Evolutionary conservation across 2,888 invertebrate species (phyloP), one percentile per base, ranked within the genome.

Genomic region (Amphipoea oculea): DNA sequence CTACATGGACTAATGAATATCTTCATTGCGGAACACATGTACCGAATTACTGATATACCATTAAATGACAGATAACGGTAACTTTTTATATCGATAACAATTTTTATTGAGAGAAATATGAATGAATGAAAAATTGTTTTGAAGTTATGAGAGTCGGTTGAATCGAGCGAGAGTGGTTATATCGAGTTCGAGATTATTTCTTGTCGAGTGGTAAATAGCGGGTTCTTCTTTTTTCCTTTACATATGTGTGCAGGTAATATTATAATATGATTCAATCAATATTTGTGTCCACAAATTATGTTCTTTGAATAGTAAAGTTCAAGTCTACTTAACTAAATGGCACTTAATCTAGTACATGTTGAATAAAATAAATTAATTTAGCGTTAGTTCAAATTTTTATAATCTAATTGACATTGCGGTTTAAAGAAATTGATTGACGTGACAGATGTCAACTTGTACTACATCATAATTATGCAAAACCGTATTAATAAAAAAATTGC

Each of bases 1-100:
- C 65, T 42, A 87, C 89, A 84, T 75, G 79, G 78, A 54, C 84
- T 89, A 88, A 88, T 88, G 88, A 87, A 88, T 89, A 87, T 87
- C 88, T 88, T 89, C 89, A 88, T 88, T 75, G 79, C 83, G 71
- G 69, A 78, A 85, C 85, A 85, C 74, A 57, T 85, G 85, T 86
- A 77, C 87, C 83, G 76, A 87, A 89, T 81, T 84, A 86, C 78
- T 75, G 74, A 84, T 81, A 76, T 42, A 66, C 54, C n/a, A 74
- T 57, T 74, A 63, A 29, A 62, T 77, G 62, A 71, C 48, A 51
- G 36, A 20, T 75, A 69, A 79, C 79, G 84, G 74, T 51, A n/a
- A 65, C 65, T 83, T 85, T 84, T 86, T 78, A 14, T 62, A 17
- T 36, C 54, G 60, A 79, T 73, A 86, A 74, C 48, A 85, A 73